Evolutionary conservation across 2,113 vertebrate species (phyloP).

Genomic region (Brachypteracias leptosomus): DNA sequence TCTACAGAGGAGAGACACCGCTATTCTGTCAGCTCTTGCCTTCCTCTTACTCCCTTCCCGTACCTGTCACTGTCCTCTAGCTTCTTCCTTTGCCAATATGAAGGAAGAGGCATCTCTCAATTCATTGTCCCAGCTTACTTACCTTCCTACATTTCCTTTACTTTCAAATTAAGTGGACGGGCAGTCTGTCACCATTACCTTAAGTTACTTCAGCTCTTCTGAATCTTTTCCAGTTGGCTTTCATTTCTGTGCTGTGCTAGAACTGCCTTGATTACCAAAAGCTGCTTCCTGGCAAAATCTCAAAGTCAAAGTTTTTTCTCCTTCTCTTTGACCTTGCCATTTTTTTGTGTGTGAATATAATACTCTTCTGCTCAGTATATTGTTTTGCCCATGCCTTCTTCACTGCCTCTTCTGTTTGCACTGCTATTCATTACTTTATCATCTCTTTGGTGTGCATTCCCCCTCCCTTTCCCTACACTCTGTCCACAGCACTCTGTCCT

Average conservation of each 20-base stretch:
- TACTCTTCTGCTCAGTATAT: neutral
- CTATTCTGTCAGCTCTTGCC: neutral
- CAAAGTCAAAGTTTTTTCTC: neutral
- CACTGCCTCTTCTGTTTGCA: neutral
- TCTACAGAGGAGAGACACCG: neutral
- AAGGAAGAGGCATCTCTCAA: neutral
- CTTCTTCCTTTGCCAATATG: neutral
- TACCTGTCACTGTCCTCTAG: neutral
- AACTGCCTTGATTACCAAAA: neutral
- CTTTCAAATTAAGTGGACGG: neutral
- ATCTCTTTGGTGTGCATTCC: neutral
- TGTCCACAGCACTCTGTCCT: neutral
- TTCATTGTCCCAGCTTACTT: neutral
- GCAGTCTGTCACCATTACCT: neutral
- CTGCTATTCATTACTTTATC: neutral
- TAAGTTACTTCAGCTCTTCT: neutral
- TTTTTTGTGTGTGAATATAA: neutral
- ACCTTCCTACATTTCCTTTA: neutral
- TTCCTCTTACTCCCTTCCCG: neutral
- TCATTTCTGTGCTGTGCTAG: neutral
- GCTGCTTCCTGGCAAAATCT: neutral
- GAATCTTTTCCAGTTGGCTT: constrained; percentile 10
- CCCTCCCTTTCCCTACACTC: neutral
- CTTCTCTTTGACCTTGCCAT: neutral
- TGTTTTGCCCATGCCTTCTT: neutral